Percentiles rank a stretch among this genome's conserved stretches.
phyloP scores from a whole-genome alignment of 2,888 invertebrate genomes.

The Coenonympha arcania region DNA sequence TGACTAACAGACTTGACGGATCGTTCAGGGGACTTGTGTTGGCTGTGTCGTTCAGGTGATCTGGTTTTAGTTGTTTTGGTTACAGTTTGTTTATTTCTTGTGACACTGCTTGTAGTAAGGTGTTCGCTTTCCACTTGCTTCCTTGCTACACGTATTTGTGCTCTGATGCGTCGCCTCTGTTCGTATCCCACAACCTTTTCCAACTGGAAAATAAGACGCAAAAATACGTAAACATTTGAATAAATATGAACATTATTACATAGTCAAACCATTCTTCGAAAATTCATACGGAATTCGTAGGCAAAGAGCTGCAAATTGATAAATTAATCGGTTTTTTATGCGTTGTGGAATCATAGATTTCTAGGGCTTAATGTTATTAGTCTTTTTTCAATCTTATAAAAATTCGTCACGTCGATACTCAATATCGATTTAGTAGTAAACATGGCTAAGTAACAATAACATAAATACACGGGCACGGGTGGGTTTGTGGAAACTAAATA shows the following conservation, averaged over 20 bases:
- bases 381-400: too few species aligned
- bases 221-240: not conserved
- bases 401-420: too few species aligned
- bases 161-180: slow-evolving; percentile 81
- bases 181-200: slow-evolving; percentile 85
- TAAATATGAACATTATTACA: not conserved
- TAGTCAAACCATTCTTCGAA: too few species aligned
- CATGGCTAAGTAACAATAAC: too few species aligned
- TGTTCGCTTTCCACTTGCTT: slow-evolving; percentile 69
- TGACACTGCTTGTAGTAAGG: slow-evolving; percentile 35
- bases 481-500: too few species aligned
- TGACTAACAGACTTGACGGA: slow-evolving; percentile 33
- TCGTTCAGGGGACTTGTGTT: slow-evolving; percentile 39
- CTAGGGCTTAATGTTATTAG: too few species aligned
- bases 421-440: too few species aligned
- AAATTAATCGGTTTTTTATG: too few species aligned
- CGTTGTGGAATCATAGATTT: too few species aligned
- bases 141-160: slow-evolving; percentile 83
- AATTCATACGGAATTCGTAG: too few species aligned
- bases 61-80: slow-evolving; percentile 34
- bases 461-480: too few species aligned
- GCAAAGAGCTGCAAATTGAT: too few species aligned
- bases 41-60: slow-evolving; percentile 41
- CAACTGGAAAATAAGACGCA: slow-evolving; percentile 77
- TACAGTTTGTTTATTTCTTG: slow-evolving; percentile 41